Percentiles rank a stretch among this genome's conserved stretches.
phyloP scores from a whole-genome alignment of 2,888 invertebrate genomes.

The Torymus texanus region DNA sequence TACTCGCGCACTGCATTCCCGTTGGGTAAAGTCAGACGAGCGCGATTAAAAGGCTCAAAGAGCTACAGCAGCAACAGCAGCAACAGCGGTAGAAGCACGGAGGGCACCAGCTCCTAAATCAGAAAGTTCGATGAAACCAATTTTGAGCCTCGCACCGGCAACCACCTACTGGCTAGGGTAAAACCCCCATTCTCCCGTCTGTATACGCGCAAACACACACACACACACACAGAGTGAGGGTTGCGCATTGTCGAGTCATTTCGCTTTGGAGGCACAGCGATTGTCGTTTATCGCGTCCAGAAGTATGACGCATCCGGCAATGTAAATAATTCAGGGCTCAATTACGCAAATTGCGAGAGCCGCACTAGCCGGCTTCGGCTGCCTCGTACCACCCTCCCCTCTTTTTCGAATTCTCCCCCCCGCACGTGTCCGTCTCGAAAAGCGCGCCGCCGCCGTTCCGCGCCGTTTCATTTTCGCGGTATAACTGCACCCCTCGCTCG shows the following conservation, averaged over 20 bases:
- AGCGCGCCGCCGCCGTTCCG: conserved; percentile 52
- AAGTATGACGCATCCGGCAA: conserved; percentile 71
- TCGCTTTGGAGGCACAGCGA: conserved; percentile 34
- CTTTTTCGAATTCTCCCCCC: neutral
- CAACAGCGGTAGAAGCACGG: too few relatives aligned
- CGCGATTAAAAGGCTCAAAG: neutral
- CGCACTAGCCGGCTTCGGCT: neutral
- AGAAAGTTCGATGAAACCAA: too few relatives aligned
- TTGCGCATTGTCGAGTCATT: too few relatives aligned
- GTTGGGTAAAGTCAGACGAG: neutral
- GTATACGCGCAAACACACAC: too few relatives aligned
- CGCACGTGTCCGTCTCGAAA: conserved; percentile 46
- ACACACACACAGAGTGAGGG: too few relatives aligned
- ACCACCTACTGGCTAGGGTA: too few relatives aligned
- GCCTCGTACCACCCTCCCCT: neutral
- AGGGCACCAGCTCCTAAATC: too few relatives aligned
- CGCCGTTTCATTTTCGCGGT: conserved; percentile 61
- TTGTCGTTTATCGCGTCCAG: conserved; percentile 62
- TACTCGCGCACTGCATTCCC: conserved; percentile 12
- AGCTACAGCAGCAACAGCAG: too few relatives aligned
- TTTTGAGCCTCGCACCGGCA: too few relatives aligned
- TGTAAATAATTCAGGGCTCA: conserved; percentile 74
- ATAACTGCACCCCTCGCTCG: conserved; percentile 39
- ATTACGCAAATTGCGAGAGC: conserved; percentile 71
- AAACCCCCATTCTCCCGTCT: too few relatives aligned